Conservation (phyloP, 2,888 invertebrate species). For the Oscheius myriophilus region DNA sequence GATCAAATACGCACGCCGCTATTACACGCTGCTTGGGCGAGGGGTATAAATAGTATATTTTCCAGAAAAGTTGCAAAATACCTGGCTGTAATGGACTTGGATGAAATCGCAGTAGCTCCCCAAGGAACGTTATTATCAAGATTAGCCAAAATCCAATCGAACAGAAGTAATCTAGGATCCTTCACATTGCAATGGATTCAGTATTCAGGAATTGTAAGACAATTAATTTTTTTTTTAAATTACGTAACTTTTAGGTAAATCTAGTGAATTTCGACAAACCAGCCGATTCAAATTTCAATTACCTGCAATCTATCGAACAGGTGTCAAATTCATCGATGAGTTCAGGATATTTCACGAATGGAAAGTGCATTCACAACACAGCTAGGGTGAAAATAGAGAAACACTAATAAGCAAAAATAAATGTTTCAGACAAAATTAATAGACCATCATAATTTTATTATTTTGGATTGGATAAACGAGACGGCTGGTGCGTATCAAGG, state of each 20-base stretch:
- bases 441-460: constrained; percentile 6
- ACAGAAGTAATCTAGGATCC: neutral
- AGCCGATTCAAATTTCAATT: constrained; percentile 9
- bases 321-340: constrained; percentile 5
- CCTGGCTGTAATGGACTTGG: constrained; percentile 22
- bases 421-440: constrained; percentile 5
- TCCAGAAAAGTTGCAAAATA: constrained; percentile 11
- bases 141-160: neutral
- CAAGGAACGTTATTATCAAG: neutral
- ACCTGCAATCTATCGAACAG: neutral
- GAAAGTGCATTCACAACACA: constrained; percentile 17
- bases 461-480: neutral
- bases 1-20: too few relatives aligned
- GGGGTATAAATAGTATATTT: neutral
- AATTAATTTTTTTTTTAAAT: too few relatives aligned
- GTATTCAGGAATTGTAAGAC: neutral
- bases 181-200: constrained; percentile 19
- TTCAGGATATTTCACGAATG: constrained; percentile 1
- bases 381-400: neutral
- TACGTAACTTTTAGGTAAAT: constrained; percentile 5
- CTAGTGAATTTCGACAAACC: constrained; percentile 2
- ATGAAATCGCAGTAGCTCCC: constrained; percentile 10
- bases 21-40: too few relatives aligned
- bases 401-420: neutral
- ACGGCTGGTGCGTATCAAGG: neutral